phyloP scores from a whole-genome alignment of 2,113 vertebrate genomes.

The Spilogale gracilis region DNA sequence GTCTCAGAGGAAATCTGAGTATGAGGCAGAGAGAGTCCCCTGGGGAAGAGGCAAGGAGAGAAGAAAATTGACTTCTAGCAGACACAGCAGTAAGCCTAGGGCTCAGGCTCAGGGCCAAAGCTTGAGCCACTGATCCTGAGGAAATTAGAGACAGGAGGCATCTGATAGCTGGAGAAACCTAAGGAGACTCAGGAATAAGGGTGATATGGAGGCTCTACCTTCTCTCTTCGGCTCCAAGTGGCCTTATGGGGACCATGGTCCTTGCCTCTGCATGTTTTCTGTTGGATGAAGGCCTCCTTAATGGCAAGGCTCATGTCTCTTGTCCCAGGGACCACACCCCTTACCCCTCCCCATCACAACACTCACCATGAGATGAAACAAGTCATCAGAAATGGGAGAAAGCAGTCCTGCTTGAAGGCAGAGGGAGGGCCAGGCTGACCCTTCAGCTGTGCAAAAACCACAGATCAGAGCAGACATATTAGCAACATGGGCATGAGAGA shows the following conservation, averaged over 20 bases:
- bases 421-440: neutral
- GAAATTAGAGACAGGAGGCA: constrained; percentile 52
- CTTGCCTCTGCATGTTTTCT: neutral
- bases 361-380: neutral
- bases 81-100: neutral
- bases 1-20: neutral
- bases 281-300: neutral
- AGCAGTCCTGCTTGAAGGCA: neutral
- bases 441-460: constrained; percentile 52
- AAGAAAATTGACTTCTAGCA: neutral
- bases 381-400: neutral
- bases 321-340: neutral
- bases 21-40: neutral
- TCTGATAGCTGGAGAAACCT: neutral
- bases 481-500: neutral
- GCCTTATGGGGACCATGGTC: neutral
- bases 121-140: constrained; percentile 19
- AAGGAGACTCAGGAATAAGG: neutral
- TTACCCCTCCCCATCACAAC: neutral
- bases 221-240: neutral
- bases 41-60: neutral
- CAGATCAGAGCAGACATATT: neutral
- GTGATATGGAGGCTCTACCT: rapidly evolving
- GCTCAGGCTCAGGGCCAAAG: neutral
- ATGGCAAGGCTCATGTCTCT: neutral